A percentile compares a stretch with the other conserved stretches of the same genome.
These are phyloP conservation scores for Cyclina sinensis DNA, from an alignment of 1,140 invertebrate species.

Conservation along the genomic window DNA sequence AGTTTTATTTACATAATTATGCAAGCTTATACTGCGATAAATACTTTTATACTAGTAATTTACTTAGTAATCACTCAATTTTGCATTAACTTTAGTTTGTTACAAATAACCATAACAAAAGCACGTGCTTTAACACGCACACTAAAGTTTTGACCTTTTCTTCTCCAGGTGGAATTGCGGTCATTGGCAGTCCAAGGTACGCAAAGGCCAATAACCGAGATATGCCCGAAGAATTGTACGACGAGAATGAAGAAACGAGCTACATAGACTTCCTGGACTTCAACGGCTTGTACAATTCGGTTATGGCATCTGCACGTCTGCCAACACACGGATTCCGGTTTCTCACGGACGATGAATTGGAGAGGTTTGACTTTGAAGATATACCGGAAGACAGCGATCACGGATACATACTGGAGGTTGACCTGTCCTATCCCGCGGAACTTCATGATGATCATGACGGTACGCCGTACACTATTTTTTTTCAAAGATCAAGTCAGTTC, in stretches of 20 bases:
- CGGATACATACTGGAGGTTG: not conserved
- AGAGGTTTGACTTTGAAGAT: not conserved
- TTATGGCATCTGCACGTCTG: not conserved
- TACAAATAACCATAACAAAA: no score
- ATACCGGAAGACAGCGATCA: not conserved
- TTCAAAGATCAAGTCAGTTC: no score
- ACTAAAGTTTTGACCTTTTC: no score
- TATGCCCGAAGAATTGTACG: not conserved
- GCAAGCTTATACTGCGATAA: no score
- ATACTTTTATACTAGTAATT: no score
- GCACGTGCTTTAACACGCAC: no score
- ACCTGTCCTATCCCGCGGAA: not conserved
- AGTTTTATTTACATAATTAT: no score
- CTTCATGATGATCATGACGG: not conserved
- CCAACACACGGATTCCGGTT: not conserved
- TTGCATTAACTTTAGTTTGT: no score
- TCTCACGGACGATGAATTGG: not conserved
- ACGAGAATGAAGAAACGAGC: not conserved
- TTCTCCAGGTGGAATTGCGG: not conserved
- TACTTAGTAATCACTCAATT: no score
- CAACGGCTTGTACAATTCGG: not conserved
- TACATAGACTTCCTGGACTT: slow-evolving; percentile 1
- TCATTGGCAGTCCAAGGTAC: not conserved
- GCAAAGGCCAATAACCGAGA: not conserved
- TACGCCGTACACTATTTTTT: not conserved